Evolutionary conservation across 2,113 vertebrate species (phyloP).

Genomic region (Raja brachyura): DNA sequence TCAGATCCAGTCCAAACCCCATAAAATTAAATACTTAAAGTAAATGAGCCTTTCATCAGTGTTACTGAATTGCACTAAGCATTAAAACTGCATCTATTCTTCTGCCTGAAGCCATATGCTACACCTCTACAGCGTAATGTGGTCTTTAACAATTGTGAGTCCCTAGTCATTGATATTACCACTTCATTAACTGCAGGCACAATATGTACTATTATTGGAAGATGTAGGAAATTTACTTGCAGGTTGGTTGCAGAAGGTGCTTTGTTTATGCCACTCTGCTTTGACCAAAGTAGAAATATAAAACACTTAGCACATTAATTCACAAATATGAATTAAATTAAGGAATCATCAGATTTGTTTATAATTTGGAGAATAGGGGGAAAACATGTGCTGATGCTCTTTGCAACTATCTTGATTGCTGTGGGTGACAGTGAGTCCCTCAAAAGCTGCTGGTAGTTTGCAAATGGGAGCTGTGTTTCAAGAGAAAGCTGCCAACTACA

Average conservation of each 20-base stretch:
- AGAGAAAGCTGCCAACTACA: background rate
- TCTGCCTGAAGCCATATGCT: background rate
- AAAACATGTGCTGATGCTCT: background rate
- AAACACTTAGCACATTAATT: background rate
- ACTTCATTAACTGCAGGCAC: background rate
- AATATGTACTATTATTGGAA: background rate
- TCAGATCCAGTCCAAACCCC: background rate
- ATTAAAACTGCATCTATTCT: background rate
- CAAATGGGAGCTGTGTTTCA: no score
- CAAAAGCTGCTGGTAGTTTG: background rate
- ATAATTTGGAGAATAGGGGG: background rate
- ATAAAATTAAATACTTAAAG: background rate
- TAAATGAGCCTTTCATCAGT: background rate
- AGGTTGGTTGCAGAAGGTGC: background rate
- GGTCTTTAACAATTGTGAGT: background rate
- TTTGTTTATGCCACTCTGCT: background rate
- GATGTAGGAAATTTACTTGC: background rate
- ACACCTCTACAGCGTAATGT: background rate
- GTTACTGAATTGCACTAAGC: background rate
- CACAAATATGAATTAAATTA: background rate
- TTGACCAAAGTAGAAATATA: background rate
- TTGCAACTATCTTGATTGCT: background rate
- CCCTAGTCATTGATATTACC: background rate
- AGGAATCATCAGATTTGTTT: background rate
- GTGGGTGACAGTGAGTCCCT: background rate